phyloP scores from a whole-genome alignment of 1,140 invertebrate genomes.

The Macrotrachela quadricornifera region DNA sequence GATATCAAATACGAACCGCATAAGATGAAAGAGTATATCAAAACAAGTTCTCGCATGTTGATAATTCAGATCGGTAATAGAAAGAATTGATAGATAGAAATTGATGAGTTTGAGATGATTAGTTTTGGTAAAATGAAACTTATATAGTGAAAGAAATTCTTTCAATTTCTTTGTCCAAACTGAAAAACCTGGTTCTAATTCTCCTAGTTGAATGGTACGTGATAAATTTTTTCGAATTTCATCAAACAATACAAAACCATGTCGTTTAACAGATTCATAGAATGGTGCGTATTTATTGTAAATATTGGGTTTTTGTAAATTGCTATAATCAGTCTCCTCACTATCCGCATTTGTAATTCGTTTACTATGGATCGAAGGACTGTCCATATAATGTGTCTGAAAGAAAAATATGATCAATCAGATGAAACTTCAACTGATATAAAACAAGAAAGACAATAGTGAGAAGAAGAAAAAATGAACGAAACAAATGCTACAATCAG shows the following conservation, averaged over 20 bases:
- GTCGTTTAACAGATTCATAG: not conserved
- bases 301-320: too few relatives aligned
- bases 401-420: too few relatives aligned
- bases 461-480: too few relatives aligned
- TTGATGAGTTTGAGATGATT: conserved; percentile 5
- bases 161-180: conserved; percentile 6
- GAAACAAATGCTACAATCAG: too few relatives aligned
- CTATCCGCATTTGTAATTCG: too few relatives aligned
- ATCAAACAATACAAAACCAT: not conserved
- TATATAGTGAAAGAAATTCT: conserved; percentile 1
- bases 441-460: too few relatives aligned
- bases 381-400: too few relatives aligned
- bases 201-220: not conserved
- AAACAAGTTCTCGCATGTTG: not conserved
- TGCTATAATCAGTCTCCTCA: too few relatives aligned
- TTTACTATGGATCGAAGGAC: too few relatives aligned
- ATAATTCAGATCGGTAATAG: not conserved
- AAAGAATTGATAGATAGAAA: not conserved
- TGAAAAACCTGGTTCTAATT: conserved; percentile 1
- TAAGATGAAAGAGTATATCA: not conserved
- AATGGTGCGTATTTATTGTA: too few relatives aligned
- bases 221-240: conserved; percentile 1
- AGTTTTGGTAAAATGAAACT: not conserved
- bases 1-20: not conserved
- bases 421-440: too few relatives aligned